Base-by-base conservation (phyloP, 2,797 vertebrate genomes). In the Pelobates cultripes region DNA sequence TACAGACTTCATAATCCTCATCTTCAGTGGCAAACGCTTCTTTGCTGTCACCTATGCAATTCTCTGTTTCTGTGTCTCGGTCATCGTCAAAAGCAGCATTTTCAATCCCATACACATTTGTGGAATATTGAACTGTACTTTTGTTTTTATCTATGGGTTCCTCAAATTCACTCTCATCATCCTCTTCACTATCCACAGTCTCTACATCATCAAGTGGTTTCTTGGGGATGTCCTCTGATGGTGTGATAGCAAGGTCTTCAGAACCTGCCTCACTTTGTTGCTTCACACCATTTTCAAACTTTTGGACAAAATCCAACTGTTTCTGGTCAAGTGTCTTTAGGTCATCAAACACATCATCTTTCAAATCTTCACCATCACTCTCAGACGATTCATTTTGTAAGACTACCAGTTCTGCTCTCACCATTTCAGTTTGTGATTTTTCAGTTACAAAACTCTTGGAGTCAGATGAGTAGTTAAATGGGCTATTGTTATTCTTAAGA, bases 81-180 rank as follows among this genome's bases (percentile, higher is more conserved):
- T 96, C 94, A 87, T 96, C 96, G 88, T 96, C 94, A 93, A 97
- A 98, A 14, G 95, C 97, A 61, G 91, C 95, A 61, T 98, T 98
- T 89, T 97, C 96, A 85, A 97, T 97, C 71, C 96, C 96, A 55
- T 92, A 96, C 85, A 93, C 91, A 12, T 86, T 89, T 2, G 94
- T 91, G 53, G 93, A 92, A 45, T 85, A 90, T 76, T 86, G 72
- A 78, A 40, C 75, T 43, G 82, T 75, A 43, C 44, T 88, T 57
- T 92, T 91, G 78, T 88, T 86, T 2, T 76, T 90, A 81, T 87
- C 88, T 73, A 88, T 91, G 86, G 89, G 92, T 70, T 91, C 86
- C 15, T 88, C 91, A 42, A 91, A 90, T 82, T 88, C 88, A 15
- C 91, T 87, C 63, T 93, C 89, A 42, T 90, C 88, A 40, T 88